These are phyloP conservation scores for Tenthredo scrophulariae DNA, from an alignment of 2,888 invertebrate species.

Conservation along the genomic window DNA sequence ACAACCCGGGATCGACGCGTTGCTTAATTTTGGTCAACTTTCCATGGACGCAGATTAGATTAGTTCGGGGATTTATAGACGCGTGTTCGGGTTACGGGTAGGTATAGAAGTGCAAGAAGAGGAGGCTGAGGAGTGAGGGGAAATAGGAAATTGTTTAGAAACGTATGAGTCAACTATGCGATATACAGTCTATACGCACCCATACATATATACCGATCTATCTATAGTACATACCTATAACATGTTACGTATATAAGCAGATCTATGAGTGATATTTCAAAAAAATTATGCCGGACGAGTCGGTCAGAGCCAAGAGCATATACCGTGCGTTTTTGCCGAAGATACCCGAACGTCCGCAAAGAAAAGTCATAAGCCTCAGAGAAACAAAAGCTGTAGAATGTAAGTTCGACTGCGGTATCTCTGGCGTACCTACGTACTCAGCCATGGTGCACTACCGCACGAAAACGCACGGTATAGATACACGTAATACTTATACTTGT, in stretches of 20 bases:
- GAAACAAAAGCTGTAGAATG: too few relatives aligned
- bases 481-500: neutral
- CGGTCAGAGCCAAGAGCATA: too few relatives aligned
- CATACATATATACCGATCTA: neutral
- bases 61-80: constrained; percentile 40
- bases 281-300: too few relatives aligned
- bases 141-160: constrained; percentile 6
- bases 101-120: neutral
- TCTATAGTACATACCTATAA: neutral
- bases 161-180: constrained; percentile 8
- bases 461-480: too few relatives aligned
- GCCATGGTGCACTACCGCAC: too few relatives aligned
- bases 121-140: neutral
- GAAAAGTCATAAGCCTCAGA: too few relatives aligned
- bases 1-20: neutral
- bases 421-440: too few relatives aligned
- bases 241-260: too few relatives aligned
- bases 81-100: neutral
- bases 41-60: constrained; percentile 36
- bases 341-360: too few relatives aligned
- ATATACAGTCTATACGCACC: neutral
- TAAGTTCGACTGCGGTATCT: too few relatives aligned
- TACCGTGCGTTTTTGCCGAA: too few relatives aligned
- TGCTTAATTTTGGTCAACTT: constrained; percentile 39
- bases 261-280: too few relatives aligned